Conservation (phyloP, 1,140 invertebrate genomes). For the Solenopsis fugax region DNA sequence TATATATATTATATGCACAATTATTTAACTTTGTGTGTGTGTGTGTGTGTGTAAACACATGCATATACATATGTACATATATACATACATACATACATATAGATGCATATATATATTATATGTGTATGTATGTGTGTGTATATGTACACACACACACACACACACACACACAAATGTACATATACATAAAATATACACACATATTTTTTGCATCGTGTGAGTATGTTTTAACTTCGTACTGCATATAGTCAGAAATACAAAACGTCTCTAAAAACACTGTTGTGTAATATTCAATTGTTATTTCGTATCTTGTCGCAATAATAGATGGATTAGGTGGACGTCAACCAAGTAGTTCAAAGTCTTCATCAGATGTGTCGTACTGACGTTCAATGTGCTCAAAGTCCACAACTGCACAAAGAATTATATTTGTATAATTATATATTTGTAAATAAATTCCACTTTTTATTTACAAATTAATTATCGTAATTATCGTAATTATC, state of each 20-base stretch:
- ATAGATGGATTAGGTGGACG: conserved; percentile 50
- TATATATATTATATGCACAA: background rate
- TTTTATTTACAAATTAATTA: conserved; percentile 5
- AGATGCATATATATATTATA: background rate
- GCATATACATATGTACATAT: background rate
- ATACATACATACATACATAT: too few species aligned
- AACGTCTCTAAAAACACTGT: conserved; percentile 36
- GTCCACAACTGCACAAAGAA: conserved; percentile 80
- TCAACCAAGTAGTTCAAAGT: conserved; percentile 88
- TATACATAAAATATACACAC: too few species aligned
- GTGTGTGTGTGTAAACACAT: too few species aligned
- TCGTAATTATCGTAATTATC: too few species aligned
- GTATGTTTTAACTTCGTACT: background rate
- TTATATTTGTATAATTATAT: conserved; percentile 22
- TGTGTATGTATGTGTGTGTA: too few species aligned
- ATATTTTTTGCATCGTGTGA: background rate
- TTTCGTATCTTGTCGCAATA: conserved; percentile 22
- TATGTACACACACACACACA: background rate
- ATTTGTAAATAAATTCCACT: background rate
- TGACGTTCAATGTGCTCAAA: conserved; percentile 83
- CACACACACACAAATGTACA: background rate
- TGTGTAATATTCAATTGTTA: conserved; percentile 30
- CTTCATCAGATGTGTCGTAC: conserved; percentile 87
- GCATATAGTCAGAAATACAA: conserved; percentile 33
- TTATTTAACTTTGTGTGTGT: background rate